phyloP scores from a whole-genome alignment of 2,888 invertebrate genomes.

The Acrobasis consociella region DNA sequence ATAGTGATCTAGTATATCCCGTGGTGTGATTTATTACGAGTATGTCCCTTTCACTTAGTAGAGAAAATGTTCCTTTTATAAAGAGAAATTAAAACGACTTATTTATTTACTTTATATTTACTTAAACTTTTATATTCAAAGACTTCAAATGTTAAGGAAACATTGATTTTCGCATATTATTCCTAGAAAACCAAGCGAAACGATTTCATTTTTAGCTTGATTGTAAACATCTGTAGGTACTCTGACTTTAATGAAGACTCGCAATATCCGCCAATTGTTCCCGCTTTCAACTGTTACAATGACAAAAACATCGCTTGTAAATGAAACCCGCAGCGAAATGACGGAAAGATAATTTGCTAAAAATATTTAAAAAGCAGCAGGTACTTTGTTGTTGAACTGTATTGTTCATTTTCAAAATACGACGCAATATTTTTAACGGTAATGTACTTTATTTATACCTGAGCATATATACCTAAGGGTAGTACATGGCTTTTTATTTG shows the following conservation, averaged over 20 bases:
- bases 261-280: constrained; percentile 3
- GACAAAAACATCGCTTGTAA: constrained; percentile 1
- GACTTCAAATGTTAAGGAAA: too few relatives aligned
- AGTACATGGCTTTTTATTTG: neutral
- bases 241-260: neutral
- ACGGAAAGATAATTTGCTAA: constrained; percentile 1
- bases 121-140: too few relatives aligned
- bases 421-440: neutral
- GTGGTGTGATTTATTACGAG: too few relatives aligned
- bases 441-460: neutral
- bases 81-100: too few relatives aligned
- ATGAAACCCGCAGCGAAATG: constrained; percentile 2
- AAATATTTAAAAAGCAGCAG: neutral
- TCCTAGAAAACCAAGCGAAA: too few relatives aligned
- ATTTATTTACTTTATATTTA: too few relatives aligned
- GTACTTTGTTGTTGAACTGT: too few relatives aligned
- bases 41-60: too few relatives aligned
- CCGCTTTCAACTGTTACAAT: neutral
- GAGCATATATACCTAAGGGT: too few relatives aligned
- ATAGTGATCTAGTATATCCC: too few relatives aligned
- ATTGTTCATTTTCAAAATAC: neutral
- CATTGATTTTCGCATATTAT: too few relatives aligned
- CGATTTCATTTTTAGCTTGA: neutral
- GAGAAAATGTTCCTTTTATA: too few relatives aligned
- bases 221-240: neutral